Conservation (phyloP, 2,888 invertebrate genomes). For the Nemapogon koenigi region DNA sequence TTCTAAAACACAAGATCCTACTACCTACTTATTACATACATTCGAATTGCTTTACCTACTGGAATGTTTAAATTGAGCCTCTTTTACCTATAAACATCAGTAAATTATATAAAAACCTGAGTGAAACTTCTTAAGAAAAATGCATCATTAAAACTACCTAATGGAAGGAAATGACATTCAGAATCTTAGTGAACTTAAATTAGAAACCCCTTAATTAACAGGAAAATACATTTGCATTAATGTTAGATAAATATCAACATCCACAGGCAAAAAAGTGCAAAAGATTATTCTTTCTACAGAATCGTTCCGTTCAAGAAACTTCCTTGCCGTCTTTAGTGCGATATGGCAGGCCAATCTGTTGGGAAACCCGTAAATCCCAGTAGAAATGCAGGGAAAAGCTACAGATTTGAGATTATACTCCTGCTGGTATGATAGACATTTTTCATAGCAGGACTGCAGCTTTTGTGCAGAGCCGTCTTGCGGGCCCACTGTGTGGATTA, state of each 20-base stretch:
- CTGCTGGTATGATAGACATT: constrained; percentile 64
- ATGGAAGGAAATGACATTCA: no score
- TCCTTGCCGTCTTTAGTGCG: constrained; percentile 71
- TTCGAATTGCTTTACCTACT: no score
- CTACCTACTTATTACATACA: no score
- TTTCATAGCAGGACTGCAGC: constrained; percentile 74
- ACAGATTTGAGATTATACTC: constrained; percentile 68
- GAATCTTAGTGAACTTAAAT: no score
- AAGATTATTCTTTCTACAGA: constrained; percentile 78
- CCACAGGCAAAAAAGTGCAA: constrained; percentile 76
- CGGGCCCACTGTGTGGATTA: constrained; percentile 92
- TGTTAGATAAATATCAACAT: constrained; percentile 75
- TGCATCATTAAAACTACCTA: no score
- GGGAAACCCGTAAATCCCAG: constrained; percentile 91
- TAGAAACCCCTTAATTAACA: constrained; percentile 36
- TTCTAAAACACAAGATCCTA: no score
- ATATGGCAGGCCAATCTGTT: constrained; percentile 78
- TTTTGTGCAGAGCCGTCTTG: constrained; percentile 71
- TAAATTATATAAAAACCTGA: no score
- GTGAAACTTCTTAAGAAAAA: no score
- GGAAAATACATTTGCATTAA: constrained; percentile 78
- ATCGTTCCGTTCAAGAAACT: constrained; percentile 63
- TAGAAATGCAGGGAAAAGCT: constrained; percentile 91
- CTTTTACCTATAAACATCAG: no score
- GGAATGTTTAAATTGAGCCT: no score